These are phyloP conservation scores for Stenopsyche tienmushanensis DNA, from an alignment of 1,140 invertebrate genomes.

Conservation along the genomic window DNA sequence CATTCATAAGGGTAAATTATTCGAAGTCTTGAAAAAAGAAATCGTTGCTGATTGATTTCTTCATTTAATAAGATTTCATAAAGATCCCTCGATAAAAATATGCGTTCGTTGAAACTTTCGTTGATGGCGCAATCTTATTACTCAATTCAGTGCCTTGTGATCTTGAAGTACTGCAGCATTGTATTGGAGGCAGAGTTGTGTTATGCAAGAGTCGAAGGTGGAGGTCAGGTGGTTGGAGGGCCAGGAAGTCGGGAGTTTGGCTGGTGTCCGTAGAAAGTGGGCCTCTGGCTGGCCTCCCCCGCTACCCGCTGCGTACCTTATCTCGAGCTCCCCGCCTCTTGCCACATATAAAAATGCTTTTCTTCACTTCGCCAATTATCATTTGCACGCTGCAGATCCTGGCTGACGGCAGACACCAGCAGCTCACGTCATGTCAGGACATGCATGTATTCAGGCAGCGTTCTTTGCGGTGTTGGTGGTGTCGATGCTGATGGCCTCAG, in stretches of 20 bases:
- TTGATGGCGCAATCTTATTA: no score
- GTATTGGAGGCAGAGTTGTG: background rate
- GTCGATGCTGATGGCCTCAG: background rate
- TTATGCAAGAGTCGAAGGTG: no score
- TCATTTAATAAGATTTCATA: background rate
- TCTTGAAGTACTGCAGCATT: no score
- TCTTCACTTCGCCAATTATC: constrained; percentile 22
- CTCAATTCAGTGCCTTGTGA: no score
- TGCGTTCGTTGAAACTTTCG: no score
- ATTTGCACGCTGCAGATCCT: constrained; percentile 8
- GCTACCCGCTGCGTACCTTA: background rate
- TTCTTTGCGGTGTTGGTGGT: background rate
- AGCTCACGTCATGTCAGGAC: background rate
- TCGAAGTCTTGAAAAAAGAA: no score
- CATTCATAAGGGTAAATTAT: no score
- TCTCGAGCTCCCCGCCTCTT: constrained; percentile 12
- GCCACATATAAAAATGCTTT: constrained; percentile 28
- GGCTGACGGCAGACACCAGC: background rate
- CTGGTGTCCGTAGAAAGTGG: background rate
- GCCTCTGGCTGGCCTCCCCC: background rate
- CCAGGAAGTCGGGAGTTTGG: no score
- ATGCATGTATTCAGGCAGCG: background rate
- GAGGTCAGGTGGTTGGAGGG: no score
- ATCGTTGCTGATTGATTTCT: no score
- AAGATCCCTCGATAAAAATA: background rate